These are phyloP conservation scores for Hafferia zeledoni DNA, from an alignment of 2,797 vertebrate genomes.

Conservation along the genomic window DNA sequence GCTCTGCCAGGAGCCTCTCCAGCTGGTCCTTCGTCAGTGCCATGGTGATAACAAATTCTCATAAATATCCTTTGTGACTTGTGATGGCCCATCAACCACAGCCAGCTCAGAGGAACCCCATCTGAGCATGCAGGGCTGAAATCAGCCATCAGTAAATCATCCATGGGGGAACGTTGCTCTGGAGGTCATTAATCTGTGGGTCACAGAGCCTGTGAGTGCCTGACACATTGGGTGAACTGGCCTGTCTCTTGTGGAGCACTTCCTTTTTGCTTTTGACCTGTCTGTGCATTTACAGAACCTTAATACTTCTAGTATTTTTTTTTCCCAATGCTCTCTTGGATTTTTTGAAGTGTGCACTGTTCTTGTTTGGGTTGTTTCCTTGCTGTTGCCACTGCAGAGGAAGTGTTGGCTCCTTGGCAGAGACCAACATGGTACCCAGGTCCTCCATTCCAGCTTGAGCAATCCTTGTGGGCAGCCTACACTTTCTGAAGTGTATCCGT, in stretches of 20 bases:
- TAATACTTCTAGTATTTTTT: neutral
- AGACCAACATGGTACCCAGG: fast-evolving
- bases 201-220: neutral
- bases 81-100: fast-evolving
- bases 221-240: fast-evolving
- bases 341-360: neutral
- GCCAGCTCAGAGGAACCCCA: neutral
- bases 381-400: neutral
- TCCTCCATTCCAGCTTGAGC: neutral
- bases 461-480: neutral
- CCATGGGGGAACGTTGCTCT: neutral
- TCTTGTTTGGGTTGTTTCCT: neutral
- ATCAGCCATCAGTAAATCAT: neutral
- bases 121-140: neutral
- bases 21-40: fast-evolving
- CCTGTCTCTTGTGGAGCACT: fast-evolving
- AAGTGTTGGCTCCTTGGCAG: neutral
- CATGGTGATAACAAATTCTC: fast-evolving
- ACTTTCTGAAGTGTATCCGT: neutral
- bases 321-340: neutral
- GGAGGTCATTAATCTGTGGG: neutral
- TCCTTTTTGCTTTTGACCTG: neutral
- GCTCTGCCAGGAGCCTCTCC: neutral
- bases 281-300: neutral
- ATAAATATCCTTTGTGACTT: fast-evolving